Evolutionary conservation across 2,113 vertebrate genomes (phyloP), one percentile per base, ranked within the genome.

Genomic region (Acrocephalus kingi): DNA sequence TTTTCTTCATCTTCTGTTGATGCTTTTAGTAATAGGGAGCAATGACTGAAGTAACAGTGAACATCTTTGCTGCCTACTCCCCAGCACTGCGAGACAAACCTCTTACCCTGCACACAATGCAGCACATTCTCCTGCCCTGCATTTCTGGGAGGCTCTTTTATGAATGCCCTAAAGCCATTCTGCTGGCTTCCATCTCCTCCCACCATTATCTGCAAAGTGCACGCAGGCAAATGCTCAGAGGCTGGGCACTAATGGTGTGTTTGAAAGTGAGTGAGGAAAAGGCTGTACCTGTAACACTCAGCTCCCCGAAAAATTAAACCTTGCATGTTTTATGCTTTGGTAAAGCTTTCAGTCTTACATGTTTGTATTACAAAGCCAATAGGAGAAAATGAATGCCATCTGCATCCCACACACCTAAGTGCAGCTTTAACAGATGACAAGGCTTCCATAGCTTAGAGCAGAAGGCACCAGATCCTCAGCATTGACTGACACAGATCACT

Each of bases 401-500:
- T 96, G 93, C 68, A 87, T 28, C 55, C 82, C 59, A 84, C 61
- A 72, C 51, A 75, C 55, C 71, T 91, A 61, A 61, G 56, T 6
- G 46, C 11, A 23, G 43, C 24, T 91, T 64, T 69, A 91, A 59
- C 62, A 91, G 78, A 91, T 73, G 89, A 91, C 9, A 63, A 89
- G 55, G 51, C 55, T 95, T 88, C 82, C 71, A 77, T 7, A 56
- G 33, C 46, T 84, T 39, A 33, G 81, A 93, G 67, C 54, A 93
- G 89, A 91, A 92, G 85, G 95, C 49, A 93, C 23, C 72, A 86
- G 79, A 54, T 83, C 67, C 79, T 80, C 79, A 86, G 46, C 68
- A 31, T 5, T 88, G 92, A 93, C 85, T 95, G 88, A 93, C 92
- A 88, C 67, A 86, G 75, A 93, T 71, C 92, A 77, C 1, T 51